These are phyloP conservation scores for Hippoglossus hippoglossus DNA, from an alignment of 2,797 vertebrate species.

Conservation along the genomic window DNA sequence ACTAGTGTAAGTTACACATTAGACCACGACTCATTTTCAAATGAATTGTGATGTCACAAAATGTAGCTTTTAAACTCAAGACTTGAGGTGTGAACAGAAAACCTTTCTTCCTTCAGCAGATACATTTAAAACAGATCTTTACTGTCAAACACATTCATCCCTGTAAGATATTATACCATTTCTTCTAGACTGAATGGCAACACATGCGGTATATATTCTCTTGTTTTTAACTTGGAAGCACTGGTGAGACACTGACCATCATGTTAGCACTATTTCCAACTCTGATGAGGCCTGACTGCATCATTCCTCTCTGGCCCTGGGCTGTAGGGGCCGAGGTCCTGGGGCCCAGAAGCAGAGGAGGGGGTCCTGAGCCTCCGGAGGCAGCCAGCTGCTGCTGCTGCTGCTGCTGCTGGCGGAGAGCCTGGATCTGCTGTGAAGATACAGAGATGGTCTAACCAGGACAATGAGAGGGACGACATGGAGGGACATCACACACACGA, in stretches of 20 bases:
- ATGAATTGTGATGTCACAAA: too few relatives aligned
- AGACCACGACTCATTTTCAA: too few relatives aligned
- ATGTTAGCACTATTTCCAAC: conserved; percentile 87
- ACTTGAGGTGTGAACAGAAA: too few relatives aligned
- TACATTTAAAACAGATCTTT: too few relatives aligned
- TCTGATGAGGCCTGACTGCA: conserved; percentile 92
- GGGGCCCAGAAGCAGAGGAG: conserved; percentile 91
- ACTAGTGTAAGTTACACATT: too few relatives aligned
- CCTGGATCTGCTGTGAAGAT: conserved; percentile 93
- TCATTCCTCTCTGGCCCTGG: conserved; percentile 89
- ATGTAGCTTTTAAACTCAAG: too few relatives aligned
- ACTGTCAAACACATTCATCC: too few relatives aligned
- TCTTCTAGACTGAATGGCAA: background rate
- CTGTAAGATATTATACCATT: background rate
- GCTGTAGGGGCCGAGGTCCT: conserved; percentile 86
- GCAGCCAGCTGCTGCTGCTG: conserved; percentile 88
- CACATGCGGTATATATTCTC: background rate
- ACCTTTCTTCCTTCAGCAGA: too few relatives aligned
- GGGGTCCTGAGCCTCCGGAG: conserved; percentile 86
- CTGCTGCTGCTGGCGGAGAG: conserved; percentile 92
- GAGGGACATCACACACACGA: conserved; percentile 41
- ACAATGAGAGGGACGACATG: conserved; percentile 58
- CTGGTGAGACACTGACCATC: conserved; percentile 90
- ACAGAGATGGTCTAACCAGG: conserved; percentile 85
- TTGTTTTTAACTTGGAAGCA: conserved; percentile 36